Base-by-base conservation (phyloP, 2,797 vertebrate genomes). In the Crax fasciolata region DNA sequence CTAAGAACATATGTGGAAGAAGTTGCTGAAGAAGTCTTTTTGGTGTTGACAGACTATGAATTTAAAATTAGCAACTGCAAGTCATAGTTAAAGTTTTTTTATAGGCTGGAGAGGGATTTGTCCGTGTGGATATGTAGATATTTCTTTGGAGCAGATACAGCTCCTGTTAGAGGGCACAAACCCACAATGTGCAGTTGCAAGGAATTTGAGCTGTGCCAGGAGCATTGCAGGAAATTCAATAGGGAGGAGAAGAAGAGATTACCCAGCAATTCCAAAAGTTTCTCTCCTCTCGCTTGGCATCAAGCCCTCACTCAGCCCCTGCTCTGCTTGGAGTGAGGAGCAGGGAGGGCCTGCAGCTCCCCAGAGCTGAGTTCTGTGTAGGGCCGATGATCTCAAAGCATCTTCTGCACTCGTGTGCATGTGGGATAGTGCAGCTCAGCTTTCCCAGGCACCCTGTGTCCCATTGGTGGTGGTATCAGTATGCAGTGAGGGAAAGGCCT, bases 11-110 rank as follows among this genome's bases (percentile, higher is more conserved):
- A 62, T 28, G 28, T 79, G 87, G 91, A 89, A 90, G 80, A 93
- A 93, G 81, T 46, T 96, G 94, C 91, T 86, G 93, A 96, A 93
- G 85, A 87, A 96, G 63, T 59, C 35, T 67, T 93, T 94, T 91
- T 72, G 58, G 0, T 59, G 55, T 80, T 87, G 83, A 79, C 87
- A 87, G 93, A 67, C 43, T 70, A 52, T 80, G 92, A 95, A 94
- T 93, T 90, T 91, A 79, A 95, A 93, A 90, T 89, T 84, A 76
- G 72, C 27, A 81, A 28, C 32, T 51, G n/a, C 70, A 80, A 90
- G 84, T 71, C 77, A 68, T 46, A 58, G 62, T 85, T 87, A 62
- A 73, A 74, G 39, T 55, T 49, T 32, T 76, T 70, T 70, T 39
- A 32, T 76, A 68, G 48, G 32, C 10, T 2, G 4, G 43, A 70